Conservation (phyloP, 2,797 vertebrate genomes). For the Momotus momota region DNA sequence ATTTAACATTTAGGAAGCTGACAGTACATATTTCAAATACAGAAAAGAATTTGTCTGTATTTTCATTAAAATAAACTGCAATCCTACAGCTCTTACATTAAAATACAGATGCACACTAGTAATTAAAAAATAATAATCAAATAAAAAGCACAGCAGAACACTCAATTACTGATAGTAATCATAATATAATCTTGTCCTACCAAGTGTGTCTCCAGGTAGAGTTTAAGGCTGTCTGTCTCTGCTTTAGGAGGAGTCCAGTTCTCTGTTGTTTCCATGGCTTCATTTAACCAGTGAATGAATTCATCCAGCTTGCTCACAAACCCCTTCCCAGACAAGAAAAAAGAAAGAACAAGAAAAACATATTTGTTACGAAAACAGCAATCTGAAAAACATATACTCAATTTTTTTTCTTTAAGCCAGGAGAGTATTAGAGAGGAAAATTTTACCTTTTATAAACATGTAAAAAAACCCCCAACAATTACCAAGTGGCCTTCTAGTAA, state of each 20-base stretch:
- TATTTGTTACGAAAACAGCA: slow-evolving; percentile 43
- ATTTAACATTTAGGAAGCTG: slow-evolving; percentile 1
- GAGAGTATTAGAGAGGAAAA: not conserved
- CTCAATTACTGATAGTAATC: slow-evolving; percentile 49
- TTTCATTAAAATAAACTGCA: slow-evolving; percentile 39
- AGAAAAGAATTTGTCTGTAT: slow-evolving; percentile 8
- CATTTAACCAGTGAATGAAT: slow-evolving; percentile 95
- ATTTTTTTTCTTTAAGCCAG: not conserved
- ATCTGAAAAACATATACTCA: slow-evolving; percentile 13
- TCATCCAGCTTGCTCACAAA: slow-evolving; percentile 95
- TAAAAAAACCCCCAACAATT: not conserved
- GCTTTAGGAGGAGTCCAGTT: slow-evolving; percentile 95
- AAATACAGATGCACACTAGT: slow-evolving; percentile 11
- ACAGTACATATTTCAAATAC: not conserved
- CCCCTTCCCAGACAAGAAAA: slow-evolving; percentile 78
- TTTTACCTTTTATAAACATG: not conserved
- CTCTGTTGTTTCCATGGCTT: slow-evolving; percentile 93
- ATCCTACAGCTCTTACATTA: slow-evolving; percentile 34
- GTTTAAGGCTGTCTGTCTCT: slow-evolving; percentile 89
- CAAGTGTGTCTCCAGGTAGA: slow-evolving; percentile 97
- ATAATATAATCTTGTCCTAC: slow-evolving; percentile 80
- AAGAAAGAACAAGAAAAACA: slow-evolving; percentile 44
- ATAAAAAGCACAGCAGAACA: slow-evolving; percentile 40
- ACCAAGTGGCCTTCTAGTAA: not conserved
- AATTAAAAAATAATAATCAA: slow-evolving; percentile 63